These are phyloP conservation scores for Tenodera sinensis DNA, from an alignment of 2,888 invertebrate genomes.

Conservation along the genomic window DNA sequence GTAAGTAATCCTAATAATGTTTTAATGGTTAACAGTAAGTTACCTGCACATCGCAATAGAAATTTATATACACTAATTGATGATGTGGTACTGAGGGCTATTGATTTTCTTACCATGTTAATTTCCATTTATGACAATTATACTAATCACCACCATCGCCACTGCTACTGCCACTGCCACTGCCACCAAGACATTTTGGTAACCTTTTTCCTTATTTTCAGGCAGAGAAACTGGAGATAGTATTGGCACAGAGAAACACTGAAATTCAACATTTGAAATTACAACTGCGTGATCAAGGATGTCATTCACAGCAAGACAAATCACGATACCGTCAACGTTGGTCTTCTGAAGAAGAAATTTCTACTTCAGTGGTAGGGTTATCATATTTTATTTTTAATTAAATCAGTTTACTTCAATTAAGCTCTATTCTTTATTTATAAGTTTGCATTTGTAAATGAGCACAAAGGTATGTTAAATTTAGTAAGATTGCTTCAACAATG, in stretches of 20 bases:
- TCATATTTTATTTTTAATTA: background rate
- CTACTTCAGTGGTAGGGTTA: conserved; percentile 3
- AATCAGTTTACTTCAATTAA: too few species aligned
- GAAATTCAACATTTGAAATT: conserved; percentile 34
- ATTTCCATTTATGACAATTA: too few species aligned
- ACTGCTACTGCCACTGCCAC: too few species aligned
- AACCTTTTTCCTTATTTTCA: conserved; percentile 26
- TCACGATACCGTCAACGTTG: background rate
- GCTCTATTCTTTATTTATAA: too few species aligned
- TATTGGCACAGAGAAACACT: conserved; percentile 34
- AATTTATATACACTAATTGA: too few species aligned
- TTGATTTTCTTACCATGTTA: too few species aligned
- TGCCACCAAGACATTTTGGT: background rate
- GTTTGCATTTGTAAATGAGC: too few species aligned
- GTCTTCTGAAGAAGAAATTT: conserved; percentile 29
- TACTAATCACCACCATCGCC: too few species aligned
- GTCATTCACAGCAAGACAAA: background rate
- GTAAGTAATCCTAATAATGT: conserved; percentile 35
- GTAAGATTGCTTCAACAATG: too few species aligned
- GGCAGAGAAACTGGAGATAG: conserved; percentile 39
- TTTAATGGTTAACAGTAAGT: background rate
- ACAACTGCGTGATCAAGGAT: conserved; percentile 24
- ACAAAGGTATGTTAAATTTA: too few species aligned
- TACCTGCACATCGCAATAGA: too few species aligned
- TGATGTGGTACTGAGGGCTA: too few species aligned